A percentile compares a stretch with the other conserved stretches of the same genome.
Evolutionary conservation across 2,797 vertebrate genomes (phyloP).

Genomic region (Rhodeus uyekii): DNA sequence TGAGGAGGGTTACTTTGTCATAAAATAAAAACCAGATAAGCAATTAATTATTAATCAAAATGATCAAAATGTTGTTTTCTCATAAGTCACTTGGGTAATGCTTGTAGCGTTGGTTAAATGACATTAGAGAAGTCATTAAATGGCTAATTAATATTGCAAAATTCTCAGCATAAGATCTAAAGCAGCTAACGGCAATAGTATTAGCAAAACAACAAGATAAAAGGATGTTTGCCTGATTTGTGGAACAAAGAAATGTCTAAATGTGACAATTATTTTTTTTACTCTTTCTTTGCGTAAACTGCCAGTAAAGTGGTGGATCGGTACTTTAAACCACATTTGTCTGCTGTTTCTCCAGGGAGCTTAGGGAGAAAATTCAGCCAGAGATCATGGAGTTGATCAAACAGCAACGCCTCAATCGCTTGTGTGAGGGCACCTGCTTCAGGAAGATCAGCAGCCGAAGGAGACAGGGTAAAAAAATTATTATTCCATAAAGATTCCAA

Average conservation of each 20-base stretch:
- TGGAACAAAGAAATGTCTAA: background rate
- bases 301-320: background rate
- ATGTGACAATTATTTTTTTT: background rate
- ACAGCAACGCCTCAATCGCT: slow-evolving; percentile 96
- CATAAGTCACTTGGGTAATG: background rate
- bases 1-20: background rate
- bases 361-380: slow-evolving; percentile 99
- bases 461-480: slow-evolving; percentile 85
- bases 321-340: background rate
- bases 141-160: slow-evolving; percentile 4
- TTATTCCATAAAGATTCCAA: background rate
- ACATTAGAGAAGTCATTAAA: slow-evolving; percentile 6
- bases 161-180: background rate
- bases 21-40: background rate
- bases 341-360: slow-evolving; percentile 79
- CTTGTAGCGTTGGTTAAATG: background rate
- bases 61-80: background rate
- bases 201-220: slow-evolving; percentile 19
- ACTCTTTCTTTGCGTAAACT: slow-evolving; percentile 1
- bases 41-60: background rate
- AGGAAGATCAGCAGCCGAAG: slow-evolving; percentile 96
- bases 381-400: slow-evolving; percentile 99
- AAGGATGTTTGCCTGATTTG: background rate
- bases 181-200: background rate
- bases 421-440: slow-evolving; percentile 98